phyloP scores from a whole-genome alignment of 2,888 invertebrate species.

The Homarus gammarus region DNA sequence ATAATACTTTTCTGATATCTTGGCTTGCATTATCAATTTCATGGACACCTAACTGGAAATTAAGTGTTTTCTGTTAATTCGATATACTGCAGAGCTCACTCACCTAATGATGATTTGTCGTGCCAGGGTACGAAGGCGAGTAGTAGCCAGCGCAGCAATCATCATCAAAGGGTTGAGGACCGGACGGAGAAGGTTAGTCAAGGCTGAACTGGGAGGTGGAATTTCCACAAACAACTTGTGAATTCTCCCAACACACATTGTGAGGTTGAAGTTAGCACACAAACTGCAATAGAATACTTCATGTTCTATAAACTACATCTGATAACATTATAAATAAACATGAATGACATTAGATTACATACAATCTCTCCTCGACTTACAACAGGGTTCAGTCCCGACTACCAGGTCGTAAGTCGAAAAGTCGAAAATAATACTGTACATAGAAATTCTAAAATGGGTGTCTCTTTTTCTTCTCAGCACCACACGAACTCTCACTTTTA shows the following conservation, averaged over 20 bases:
- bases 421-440: too few species aligned
- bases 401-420: too few species aligned
- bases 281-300: constrained; percentile 7
- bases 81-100: constrained; percentile 4
- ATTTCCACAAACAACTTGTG: constrained; percentile 55
- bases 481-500: too few species aligned
- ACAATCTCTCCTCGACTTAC: too few species aligned
- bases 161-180: constrained; percentile 38
- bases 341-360: background rate
- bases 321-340: background rate
- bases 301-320: background rate
- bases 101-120: constrained; percentile 40
- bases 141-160: constrained; percentile 43
- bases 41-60: background rate
- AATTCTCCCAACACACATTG: constrained; percentile 34
- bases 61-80: background rate
- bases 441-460: too few species aligned
- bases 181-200: constrained; percentile 46
- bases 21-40: background rate
- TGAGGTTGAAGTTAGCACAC: constrained; percentile 29
- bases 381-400: too few species aligned
- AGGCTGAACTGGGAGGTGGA: constrained; percentile 22
- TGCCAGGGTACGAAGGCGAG: constrained; percentile 49
- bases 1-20: background rate
- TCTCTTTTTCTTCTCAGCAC: too few species aligned